Base-by-base conservation (phyloP, 2,113 vertebrate genomes). In the Neolamprologus devosi region DNA sequence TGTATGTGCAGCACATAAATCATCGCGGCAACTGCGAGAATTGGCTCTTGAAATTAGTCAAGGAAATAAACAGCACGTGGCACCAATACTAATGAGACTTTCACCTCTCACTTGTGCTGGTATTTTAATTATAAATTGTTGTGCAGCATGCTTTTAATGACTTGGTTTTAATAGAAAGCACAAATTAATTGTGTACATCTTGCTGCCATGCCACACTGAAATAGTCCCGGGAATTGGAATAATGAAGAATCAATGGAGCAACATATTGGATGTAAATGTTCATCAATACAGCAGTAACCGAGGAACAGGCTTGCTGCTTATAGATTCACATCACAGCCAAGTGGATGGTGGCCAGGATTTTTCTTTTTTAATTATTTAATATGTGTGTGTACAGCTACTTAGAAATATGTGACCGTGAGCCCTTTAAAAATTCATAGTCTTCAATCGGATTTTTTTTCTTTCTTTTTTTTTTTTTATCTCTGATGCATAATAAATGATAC, bases 231-330 rank as follows among this genome's bases (percentile, higher is more conserved):
- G 94, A 95, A 94, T 90, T 85, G 87, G 89, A 94, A 96, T 95
- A 95, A 97, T 94, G 92, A 94, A 95, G 92, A 96, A 95, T 96
- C 95, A 96, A 96, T 95, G 92, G 90, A 95, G 95, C 94, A 95
- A 94, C 93, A 94, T 95, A 96, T 95, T 95, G 91, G 91, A 91
- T 94, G 92, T 89, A 94, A 92, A 95, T 92, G 92, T 94, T 95
- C 92, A 94, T 95, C 91, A 92, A 92, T 94, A 90, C 58, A 78
- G 53, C 51, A 85, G 82, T 60, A 90, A 93, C 83, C 35, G 65
- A 84, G 68, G 51, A 83, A 54, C 42, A 78, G 51, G 13, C 58
- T 51, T n/a, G 17, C n/a, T 63, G 86, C 42, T 91, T 92, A 84
- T 81, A 73, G 53, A 93, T 88, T 91, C 86, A 57, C 45, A 33